Base-by-base conservation (phyloP, 2,888 invertebrate genomes). In the Apocheima hispidaria region DNA sequence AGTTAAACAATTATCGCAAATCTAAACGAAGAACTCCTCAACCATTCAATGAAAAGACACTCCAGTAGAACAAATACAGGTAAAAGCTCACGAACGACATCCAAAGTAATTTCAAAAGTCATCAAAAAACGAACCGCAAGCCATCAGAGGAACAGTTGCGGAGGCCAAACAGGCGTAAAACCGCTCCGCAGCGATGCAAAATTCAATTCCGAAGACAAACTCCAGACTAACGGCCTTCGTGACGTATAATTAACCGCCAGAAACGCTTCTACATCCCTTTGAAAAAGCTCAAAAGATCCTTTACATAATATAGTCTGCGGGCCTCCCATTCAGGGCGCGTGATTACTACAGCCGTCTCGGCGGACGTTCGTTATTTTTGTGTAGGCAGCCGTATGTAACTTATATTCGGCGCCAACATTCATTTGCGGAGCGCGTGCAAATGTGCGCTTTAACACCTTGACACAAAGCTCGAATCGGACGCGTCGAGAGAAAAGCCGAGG, bases 291-390 rank as follows among this genome's bases (percentile, higher is more conserved):
- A 87, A 86, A 89, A 84, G 84, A 86, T 84, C 84, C 86, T 84
- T 84, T 84, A 82, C 88, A 89, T 87, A 87, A 87, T 86, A 87
- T 81, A 84, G 84, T 81, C 83, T 81, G 84, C 74, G 78, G 79
- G 71, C 74, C 80, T 62, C 77, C 85, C 80, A 88, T 89, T 89
- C 88, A 87, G 75, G 78, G 79, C 81, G 74, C 82, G 77, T 85
- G 89, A 88, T 87, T 86, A 87, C 85, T 82, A 81, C 77, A 75
- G 77, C 77, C 77, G 82, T 84, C 84, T 82, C 82, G 78, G 75
- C 74, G 77, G 75, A 78, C 65, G 86, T 89, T 93, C 91, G 92
- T 93, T 93, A 93, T 92, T 92, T 92, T 92, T 90, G 92, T 91
- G 88, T 85, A 92, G 85, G 90, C 89, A 91, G 84, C 86, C 92